Conservation (phyloP, 2,888 invertebrate species). For the Exocentrus adspersus region DNA sequence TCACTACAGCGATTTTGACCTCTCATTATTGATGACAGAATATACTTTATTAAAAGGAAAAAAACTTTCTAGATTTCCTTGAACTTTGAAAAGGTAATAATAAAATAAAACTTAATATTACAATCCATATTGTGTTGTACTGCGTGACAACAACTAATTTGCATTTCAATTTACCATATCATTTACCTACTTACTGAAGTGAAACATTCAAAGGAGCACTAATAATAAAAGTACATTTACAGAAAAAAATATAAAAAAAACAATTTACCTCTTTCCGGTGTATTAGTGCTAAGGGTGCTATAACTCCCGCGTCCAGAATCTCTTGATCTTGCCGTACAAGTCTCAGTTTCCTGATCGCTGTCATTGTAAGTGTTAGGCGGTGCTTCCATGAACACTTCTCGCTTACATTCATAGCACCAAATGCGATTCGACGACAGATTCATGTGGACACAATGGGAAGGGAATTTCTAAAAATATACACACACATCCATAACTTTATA, state of each 20-base stretch:
- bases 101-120: too few relatives aligned
- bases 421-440: conserved; percentile 85
- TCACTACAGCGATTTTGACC: too few relatives aligned
- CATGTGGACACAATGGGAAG: conserved; percentile 82
- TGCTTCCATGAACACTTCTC: conserved; percentile 74
- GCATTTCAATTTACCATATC: too few relatives aligned
- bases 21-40: too few relatives aligned
- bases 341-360: conserved; percentile 54
- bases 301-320: conserved; percentile 59
- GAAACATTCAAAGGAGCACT: too few relatives aligned
- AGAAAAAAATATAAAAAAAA: not conserved
- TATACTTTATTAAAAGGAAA: too few relatives aligned
- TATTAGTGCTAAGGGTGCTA: conserved; percentile 52
- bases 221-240: too few relatives aligned
- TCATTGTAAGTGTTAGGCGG: conserved; percentile 40
- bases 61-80: too few relatives aligned
- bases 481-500: not conserved
- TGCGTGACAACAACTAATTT: too few relatives aligned
- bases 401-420: conserved; percentile 90
- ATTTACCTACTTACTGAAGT: too few relatives aligned
- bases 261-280: conserved; percentile 45
- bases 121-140: too few relatives aligned
- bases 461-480: conserved; percentile 66
- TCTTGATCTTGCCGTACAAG: conserved; percentile 45
- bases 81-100: too few relatives aligned